A percentile compares a stretch with the other conserved stretches of the same genome.
These are phyloP conservation scores for Pasiphila rectangulata DNA, from an alignment of 2,888 invertebrate species.

Conservation along the genomic window DNA sequence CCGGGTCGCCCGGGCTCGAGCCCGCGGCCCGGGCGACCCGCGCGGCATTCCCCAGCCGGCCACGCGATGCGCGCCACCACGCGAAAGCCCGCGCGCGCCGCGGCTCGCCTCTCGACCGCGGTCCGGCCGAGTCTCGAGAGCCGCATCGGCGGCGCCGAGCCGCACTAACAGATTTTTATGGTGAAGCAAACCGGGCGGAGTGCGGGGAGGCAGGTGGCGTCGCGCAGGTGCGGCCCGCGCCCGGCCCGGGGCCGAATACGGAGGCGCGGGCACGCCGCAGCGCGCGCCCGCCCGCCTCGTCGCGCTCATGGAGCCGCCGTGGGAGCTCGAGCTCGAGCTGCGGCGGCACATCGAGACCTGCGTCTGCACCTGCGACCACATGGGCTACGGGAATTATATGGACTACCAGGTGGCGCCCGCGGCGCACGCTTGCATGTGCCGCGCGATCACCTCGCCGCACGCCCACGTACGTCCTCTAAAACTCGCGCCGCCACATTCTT, in stretches of 20 bases:
- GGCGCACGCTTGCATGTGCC: conserved; percentile 75
- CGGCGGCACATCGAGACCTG: conserved; percentile 93
- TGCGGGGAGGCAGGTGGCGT: conserved; percentile 68
- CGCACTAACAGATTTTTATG: conserved; percentile 67
- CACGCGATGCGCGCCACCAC: conserved; percentile 63
- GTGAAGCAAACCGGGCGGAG: conserved; percentile 61
- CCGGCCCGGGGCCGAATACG: conserved; percentile 68
- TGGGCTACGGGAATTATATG: conserved; percentile 96
- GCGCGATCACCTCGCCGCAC: conserved; percentile 77
- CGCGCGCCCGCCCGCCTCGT: conserved; percentile 64
- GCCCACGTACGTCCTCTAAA: conserved; percentile 69
- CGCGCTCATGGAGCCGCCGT: conserved; percentile 78
- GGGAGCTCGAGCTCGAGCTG: conserved; percentile 90
- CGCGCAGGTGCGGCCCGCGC: conserved; percentile 73
- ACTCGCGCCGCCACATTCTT: conserved; percentile 16
- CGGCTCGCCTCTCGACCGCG: conserved; percentile 60
- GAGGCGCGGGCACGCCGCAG: conserved; percentile 65
- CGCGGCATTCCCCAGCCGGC: conserved; percentile 72
- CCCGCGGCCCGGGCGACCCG: conserved; percentile 54
- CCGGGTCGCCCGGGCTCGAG: conserved; percentile 66
- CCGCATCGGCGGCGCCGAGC: conserved; percentile 63
- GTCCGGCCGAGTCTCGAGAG: conserved; percentile 67
- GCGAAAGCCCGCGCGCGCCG: conserved; percentile 55
- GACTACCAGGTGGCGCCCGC: conserved; percentile 89
- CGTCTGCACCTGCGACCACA: conserved; percentile 95